Percentiles rank a stretch among this genome's conserved stretches.
Conservation (phyloP, 2,888 invertebrate species). For the Dynastes maya region DNA sequence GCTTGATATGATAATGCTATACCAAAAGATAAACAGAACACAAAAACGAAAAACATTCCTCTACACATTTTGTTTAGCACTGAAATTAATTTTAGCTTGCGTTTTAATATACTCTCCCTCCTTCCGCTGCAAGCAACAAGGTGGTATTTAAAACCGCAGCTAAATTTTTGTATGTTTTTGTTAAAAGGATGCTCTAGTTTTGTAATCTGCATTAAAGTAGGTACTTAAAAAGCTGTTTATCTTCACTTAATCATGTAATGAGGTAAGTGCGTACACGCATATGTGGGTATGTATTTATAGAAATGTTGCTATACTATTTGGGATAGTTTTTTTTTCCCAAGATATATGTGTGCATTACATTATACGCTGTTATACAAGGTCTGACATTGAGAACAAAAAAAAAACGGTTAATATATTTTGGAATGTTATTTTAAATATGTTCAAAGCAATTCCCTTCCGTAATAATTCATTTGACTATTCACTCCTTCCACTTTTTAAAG, state of each 20-base stretch:
- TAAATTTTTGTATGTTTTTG: no score
- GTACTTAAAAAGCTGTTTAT: slow-evolving; percentile 1
- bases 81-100: not conserved
- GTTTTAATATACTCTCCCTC: slow-evolving; percentile 19
- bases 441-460: no score
- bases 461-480: no score
- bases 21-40: not conserved
- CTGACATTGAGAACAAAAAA: no score
- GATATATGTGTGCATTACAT: no score
- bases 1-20: not conserved
- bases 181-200: not conserved
- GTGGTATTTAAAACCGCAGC: no score
- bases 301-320: not conserved
- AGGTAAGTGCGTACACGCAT: not conserved
- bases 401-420: no score
- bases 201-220: not conserved
- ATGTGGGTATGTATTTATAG: no score
- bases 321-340: no score
- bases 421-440: no score
- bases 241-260: not conserved
- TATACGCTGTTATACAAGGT: no score
- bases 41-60: not conserved
- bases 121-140: not conserved
- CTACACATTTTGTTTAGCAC: slow-evolving; percentile 2
- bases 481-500: no score